Percentiles rank a stretch among this genome's conserved stretches.
phyloP scores from a whole-genome alignment of 2,113 vertebrate species.

The Panurus biarmicus region DNA sequence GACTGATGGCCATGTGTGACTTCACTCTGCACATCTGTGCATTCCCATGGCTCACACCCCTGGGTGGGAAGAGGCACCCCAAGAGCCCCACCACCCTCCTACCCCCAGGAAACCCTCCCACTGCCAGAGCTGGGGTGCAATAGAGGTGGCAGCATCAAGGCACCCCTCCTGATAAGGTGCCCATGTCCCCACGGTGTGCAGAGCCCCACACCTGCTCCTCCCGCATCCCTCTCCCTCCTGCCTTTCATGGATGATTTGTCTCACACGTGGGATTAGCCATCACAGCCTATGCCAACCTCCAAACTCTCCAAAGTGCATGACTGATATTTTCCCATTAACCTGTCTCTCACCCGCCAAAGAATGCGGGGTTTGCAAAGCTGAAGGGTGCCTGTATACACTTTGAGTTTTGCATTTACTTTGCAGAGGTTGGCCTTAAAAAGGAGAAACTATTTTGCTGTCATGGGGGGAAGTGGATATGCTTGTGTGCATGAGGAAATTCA shows the following conservation, averaged over 20 bases:
- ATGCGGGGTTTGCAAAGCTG: neutral
- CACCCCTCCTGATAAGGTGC: neutral
- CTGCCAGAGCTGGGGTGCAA: neutral
- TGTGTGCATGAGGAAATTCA: neutral
- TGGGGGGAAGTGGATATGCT: neutral
- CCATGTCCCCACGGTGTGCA: neutral
- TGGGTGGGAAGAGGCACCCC: neutral
- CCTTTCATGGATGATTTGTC: neutral
- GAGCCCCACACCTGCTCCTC: neutral
- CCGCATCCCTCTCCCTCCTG: rapidly evolving
- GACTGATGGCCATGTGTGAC: neutral
- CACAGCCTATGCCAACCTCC: neutral
- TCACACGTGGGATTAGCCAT: neutral
- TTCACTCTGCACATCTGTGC: neutral
- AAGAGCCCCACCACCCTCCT: neutral
- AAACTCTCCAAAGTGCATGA: neutral
- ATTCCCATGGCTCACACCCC: neutral
- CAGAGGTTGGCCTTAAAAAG: neutral
- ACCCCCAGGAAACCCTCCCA: neutral
- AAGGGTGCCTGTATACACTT: neutral
- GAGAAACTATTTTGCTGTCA: conserved; percentile 34
- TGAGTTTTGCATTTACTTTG: neutral
- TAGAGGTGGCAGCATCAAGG: neutral
- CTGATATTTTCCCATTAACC: neutral
- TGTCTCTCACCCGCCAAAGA: neutral